Conservation (phyloP, 2,888 invertebrate genomes). For the Idaea dimidiata region DNA sequence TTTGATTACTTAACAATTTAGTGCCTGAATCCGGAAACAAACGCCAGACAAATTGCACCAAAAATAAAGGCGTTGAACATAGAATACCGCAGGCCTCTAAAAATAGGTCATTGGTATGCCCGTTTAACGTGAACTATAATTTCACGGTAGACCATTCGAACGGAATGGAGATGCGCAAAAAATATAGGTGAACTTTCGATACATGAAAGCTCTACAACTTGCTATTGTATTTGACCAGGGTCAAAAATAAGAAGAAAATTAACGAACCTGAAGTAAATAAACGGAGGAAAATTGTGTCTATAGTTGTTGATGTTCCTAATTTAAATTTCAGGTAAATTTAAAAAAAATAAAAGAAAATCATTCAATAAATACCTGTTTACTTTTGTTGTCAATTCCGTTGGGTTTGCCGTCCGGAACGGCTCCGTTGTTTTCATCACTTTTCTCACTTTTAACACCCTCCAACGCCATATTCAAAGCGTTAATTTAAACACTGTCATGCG, state of each 20-base stretch:
- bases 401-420: slow-evolving; percentile 75
- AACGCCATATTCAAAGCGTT: slow-evolving; percentile 72
- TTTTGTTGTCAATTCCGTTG: slow-evolving; percentile 81
- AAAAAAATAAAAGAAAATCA: slow-evolving; percentile 45
- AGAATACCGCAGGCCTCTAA: slow-evolving; percentile 45
- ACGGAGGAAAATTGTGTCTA: neutral
- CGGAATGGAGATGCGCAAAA: slow-evolving; percentile 62
- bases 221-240: neutral
- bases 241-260: neutral
- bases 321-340: slow-evolving; percentile 26
- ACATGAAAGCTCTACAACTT: neutral
- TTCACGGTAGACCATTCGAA: slow-evolving; percentile 47
- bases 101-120: slow-evolving; percentile 72
- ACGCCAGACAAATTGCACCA: neutral
- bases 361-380: slow-evolving; percentile 76
- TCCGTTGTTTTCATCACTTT: slow-evolving; percentile 78
- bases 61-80: slow-evolving; percentile 8
- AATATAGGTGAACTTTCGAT: slow-evolving; percentile 28
- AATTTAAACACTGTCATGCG: slow-evolving; percentile 77
- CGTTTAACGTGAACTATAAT: slow-evolving; percentile 57
- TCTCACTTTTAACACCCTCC: slow-evolving; percentile 79
- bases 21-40: neutral
- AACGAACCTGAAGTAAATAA: neutral
- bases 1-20: too few species aligned
- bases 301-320: neutral